These are phyloP conservation scores for Setipinna tenuifilis DNA, from an alignment of 2,797 vertebrate species.

Conservation along the genomic window DNA sequence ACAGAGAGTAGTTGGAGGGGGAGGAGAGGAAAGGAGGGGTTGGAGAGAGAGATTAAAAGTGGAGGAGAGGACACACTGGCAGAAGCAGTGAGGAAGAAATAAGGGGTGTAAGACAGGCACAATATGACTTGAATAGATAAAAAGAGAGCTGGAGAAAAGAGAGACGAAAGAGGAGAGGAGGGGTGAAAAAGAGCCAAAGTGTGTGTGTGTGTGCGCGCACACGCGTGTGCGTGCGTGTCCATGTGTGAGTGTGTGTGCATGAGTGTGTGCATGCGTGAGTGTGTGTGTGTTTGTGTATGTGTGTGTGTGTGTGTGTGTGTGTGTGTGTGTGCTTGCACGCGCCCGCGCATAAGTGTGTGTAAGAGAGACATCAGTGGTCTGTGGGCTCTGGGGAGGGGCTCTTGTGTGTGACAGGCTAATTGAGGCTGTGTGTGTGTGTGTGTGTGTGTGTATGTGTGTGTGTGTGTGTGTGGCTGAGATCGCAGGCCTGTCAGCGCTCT, in stretches of 20 bases:
- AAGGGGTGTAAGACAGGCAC: conserved; percentile 15
- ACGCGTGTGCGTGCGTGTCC: background rate
- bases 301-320: background rate
- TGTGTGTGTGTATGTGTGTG: too few relatives aligned
- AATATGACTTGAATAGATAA: background rate
- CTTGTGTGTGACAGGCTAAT: conserved; percentile 74
- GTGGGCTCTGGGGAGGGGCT: conserved; percentile 60
- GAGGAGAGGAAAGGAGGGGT: too few relatives aligned
- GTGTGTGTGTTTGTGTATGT: background rate
- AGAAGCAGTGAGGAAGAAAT: conserved; percentile 25
- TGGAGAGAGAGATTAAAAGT: too few relatives aligned
- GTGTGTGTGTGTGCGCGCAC: background rate
- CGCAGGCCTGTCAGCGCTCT: conserved; percentile 70
- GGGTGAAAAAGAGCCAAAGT: background rate
- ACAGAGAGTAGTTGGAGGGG: too few relatives aligned
- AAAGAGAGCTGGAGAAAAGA: too few relatives aligned
- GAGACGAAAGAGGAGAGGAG: too few relatives aligned
- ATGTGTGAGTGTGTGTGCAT: background rate
- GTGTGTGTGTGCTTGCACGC: background rate
- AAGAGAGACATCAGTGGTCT: background rate
- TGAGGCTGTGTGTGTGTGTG: conserved; percentile 68
- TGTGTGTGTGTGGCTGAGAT: conserved; percentile 59
- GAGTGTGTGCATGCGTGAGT: background rate
- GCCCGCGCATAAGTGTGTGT: background rate
- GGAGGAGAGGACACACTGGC: background rate